These are phyloP conservation scores for Chaenogobius annularis DNA, from an alignment of 2,113 vertebrate genomes.

Conservation along the genomic window DNA sequence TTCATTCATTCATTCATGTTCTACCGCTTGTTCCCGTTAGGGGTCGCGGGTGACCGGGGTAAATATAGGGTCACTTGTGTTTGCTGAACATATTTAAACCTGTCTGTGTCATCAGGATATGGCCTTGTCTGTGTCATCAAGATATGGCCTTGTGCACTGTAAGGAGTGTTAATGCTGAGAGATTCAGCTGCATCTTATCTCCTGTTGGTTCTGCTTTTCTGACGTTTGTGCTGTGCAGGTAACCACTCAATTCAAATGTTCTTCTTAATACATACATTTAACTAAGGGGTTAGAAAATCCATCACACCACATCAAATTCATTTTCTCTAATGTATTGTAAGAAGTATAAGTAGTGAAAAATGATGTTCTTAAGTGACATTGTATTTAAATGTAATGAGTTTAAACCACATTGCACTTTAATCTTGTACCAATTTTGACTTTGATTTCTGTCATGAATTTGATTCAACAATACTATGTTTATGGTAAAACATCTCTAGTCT, in stretches of 20 bases:
- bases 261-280: slow-evolving; percentile 17
- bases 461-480: neutral
- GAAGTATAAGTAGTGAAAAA: neutral
- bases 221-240: slow-evolving; percentile 37
- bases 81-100: slow-evolving; percentile 72
- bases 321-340: neutral
- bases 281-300: neutral
- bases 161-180: slow-evolving; percentile 66
- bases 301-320: neutral
- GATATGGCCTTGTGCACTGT: slow-evolving; percentile 57
- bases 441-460: neutral
- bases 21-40: no score
- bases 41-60: no score
- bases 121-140: slow-evolving; percentile 54
- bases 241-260: slow-evolving; percentile 18
- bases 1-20: no score
- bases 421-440: neutral
- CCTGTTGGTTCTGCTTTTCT: slow-evolving; percentile 69
- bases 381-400: neutral
- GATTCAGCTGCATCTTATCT: slow-evolving; percentile 61
- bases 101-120: slow-evolving; percentile 58
- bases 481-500: neutral
- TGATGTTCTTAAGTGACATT: neutral
- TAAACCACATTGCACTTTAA: neutral
- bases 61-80: slow-evolving; percentile 41